A percentile compares a stretch with the other conserved stretches of the same genome.
phyloP scores from a whole-genome alignment of 2,888 invertebrate genomes.

The Embidobia sp. region DNA sequence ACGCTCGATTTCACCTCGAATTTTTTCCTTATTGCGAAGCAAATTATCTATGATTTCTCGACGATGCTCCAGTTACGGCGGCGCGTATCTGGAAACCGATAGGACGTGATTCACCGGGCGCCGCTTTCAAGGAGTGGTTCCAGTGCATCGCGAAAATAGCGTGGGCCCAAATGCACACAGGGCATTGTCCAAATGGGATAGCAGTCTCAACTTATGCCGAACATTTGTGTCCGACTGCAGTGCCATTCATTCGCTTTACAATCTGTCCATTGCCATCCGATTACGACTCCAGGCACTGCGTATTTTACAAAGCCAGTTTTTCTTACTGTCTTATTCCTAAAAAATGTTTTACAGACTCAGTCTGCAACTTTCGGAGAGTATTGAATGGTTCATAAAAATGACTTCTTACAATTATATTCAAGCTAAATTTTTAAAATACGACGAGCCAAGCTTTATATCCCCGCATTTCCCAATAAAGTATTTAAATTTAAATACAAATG shows the following conservation, averaged over 20 bases:
- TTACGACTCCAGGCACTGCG: background rate
- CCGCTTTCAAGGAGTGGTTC: conserved; percentile 48
- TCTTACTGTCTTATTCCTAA: conserved; percentile 2
- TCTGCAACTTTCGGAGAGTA: background rate
- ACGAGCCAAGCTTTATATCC: no score
- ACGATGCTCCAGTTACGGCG: conserved; percentile 58
- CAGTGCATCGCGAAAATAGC: conserved; percentile 46
- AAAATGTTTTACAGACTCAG: background rate
- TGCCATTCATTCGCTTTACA: conserved; percentile 23
- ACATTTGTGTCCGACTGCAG: conserved; percentile 30
- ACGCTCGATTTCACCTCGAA: conserved; percentile 53
- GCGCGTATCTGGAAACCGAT: conserved; percentile 56
- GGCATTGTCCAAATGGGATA: conserved; percentile 51
- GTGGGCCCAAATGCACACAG: conserved; percentile 38
- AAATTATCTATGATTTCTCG: conserved; percentile 57
- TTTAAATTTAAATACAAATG: no score
- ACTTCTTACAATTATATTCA: no score
- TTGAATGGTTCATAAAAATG: conserved; percentile 10
- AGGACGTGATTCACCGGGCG: conserved; percentile 50
- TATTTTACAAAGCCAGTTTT: conserved; percentile 14
- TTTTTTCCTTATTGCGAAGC: conserved; percentile 45
- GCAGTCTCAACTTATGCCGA: conserved; percentile 25
- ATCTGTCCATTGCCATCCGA: conserved; percentile 10
- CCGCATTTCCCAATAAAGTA: no score
- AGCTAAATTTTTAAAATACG: no score